These are phyloP conservation scores for Actinernus sp. DNA, from an alignment of 92 coral and sea anemone species.

Conservation along the genomic window DNA sequence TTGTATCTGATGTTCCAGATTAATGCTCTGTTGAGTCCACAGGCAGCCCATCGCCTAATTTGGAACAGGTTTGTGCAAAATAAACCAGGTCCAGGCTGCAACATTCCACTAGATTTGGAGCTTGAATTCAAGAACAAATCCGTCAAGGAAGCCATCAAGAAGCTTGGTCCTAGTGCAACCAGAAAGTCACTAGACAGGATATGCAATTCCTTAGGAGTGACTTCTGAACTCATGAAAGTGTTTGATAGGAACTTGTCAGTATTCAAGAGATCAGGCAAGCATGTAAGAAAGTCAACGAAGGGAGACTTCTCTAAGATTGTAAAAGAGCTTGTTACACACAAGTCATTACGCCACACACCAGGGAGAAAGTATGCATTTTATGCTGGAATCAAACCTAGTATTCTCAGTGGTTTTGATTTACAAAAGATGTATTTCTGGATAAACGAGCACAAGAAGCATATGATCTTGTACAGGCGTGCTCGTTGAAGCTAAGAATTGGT, in stretches of 20 bases:
- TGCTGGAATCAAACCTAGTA: conserved; percentile 52
- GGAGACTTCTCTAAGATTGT: conserved; percentile 65
- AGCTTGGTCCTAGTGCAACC: conserved; percentile 76
- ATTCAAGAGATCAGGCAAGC: conserved; percentile 70
- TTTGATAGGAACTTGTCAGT: conserved; percentile 64
- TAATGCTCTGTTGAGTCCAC: conserved; percentile 76
- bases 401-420: conserved; percentile 63
- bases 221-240: conserved; percentile 37
- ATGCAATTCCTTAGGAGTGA: conserved; percentile 66
- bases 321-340: conserved; percentile 43
- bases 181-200: conserved; percentile 59
- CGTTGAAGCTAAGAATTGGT: too few species aligned
- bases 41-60: conserved; percentile 70
- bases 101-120: conserved; percentile 72
- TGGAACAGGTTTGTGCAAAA: conserved; percentile 75
- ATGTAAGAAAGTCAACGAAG: conserved; percentile 49
- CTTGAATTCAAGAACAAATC: conserved; percentile 68
- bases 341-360: conserved; percentile 59
- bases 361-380: conserved; percentile 56
- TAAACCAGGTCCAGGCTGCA: conserved; percentile 68
- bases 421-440: conserved; percentile 70
- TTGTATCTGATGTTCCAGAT: conserved; percentile 79
- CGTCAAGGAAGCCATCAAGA: conserved; percentile 73
- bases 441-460: conserved; percentile 63
- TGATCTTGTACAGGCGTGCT: conserved; percentile 68